Conservation (phyloP, 1,140 invertebrate species). For the Olivierus martensii region DNA sequence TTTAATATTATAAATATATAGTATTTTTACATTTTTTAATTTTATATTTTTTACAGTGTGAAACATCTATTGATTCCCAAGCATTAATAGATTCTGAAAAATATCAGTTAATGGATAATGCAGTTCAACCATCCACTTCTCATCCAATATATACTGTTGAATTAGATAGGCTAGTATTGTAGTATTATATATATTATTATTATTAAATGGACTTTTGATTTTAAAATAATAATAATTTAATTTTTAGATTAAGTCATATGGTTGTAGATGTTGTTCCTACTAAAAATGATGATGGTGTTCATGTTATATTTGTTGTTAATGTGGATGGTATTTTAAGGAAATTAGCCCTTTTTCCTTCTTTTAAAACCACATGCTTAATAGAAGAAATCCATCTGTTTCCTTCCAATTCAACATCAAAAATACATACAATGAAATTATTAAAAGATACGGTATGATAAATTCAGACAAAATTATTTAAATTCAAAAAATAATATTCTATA, state of each 20-base stretch:
- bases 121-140: constrained; percentile 46
- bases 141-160: too few species aligned
- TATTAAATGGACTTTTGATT: too few species aligned
- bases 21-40: too few species aligned
- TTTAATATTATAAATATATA: too few species aligned
- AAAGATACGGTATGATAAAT: constrained; percentile 50
- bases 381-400: constrained; percentile 63
- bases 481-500: too few species aligned
- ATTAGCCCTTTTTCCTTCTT: constrained; percentile 52
- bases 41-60: constrained; percentile 12
- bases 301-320: constrained; percentile 66
- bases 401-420: constrained; percentile 34
- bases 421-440: constrained; percentile 57
- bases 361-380: constrained; percentile 58
- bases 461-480: too few species aligned
- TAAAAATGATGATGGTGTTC: constrained; percentile 33
- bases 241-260: constrained; percentile 31
- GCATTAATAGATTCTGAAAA: constrained; percentile 48
- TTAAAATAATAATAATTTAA: constrained; percentile 15
- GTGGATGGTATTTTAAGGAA: constrained; percentile 61
- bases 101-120: constrained; percentile 77
- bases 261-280: constrained; percentile 31
- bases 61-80: constrained; percentile 14
- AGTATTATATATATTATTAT: too few species aligned
- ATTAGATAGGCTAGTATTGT: too few species aligned